phyloP scores from a whole-genome alignment of 1,140 invertebrate species.

The Sinonovacula constricta region DNA sequence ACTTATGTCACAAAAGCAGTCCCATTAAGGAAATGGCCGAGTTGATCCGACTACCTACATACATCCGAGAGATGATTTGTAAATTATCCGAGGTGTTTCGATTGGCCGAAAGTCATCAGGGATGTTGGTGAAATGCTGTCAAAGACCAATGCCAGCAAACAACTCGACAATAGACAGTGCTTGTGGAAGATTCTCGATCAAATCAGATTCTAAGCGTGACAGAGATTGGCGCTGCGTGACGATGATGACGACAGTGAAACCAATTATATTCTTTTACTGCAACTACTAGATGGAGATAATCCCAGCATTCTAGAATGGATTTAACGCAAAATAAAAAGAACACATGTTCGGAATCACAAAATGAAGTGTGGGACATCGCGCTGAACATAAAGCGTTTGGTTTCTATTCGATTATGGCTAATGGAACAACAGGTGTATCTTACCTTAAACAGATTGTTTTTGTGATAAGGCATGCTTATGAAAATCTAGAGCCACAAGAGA shows the following conservation, averaged over 20 bases:
- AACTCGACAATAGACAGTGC: conserved; percentile 4
- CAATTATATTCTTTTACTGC: no score
- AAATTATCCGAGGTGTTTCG: no score
- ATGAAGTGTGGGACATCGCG: conserved; percentile 12
- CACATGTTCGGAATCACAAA: conserved; percentile 8
- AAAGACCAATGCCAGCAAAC: neutral
- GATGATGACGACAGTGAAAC: conserved; percentile 9
- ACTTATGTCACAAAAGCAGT: no score
- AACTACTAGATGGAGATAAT: conserved; percentile 7
- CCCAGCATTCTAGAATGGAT: conserved; percentile 4
- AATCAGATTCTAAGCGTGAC: conserved; percentile 2
- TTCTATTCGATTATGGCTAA: no score
- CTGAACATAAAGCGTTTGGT: neutral
- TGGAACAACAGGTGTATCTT: no score
- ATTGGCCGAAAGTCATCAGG: neutral
- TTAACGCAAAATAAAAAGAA: conserved; percentile 13
- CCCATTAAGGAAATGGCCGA: conserved; percentile 23
- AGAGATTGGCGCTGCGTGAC: conserved; percentile 13
- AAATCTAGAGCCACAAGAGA: no score
- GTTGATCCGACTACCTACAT: no score
- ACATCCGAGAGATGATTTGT: no score
- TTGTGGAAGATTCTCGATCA: neutral
- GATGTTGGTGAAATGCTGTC: conserved; percentile 29
- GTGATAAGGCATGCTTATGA: no score
- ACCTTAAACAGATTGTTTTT: no score